These are phyloP conservation scores for Teleogryllus occipitalis DNA, from an alignment of 1,140 invertebrate species.

Conservation along the genomic window DNA sequence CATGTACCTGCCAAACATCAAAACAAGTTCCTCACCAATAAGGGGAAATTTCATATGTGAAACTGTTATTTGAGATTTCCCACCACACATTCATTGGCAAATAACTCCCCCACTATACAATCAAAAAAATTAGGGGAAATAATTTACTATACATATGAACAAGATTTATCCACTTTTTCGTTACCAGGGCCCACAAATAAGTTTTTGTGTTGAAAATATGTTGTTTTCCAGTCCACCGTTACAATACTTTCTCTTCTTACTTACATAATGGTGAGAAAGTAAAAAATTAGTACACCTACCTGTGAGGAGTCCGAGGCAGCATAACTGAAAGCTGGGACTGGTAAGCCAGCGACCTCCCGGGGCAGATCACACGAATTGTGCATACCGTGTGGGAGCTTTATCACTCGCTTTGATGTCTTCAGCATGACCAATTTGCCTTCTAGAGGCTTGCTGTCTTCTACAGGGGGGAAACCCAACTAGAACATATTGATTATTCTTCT, in stretches of 20 bases:
- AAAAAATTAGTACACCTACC: not conserved
- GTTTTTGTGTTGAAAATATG: too few species aligned
- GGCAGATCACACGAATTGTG: conserved; percentile 39
- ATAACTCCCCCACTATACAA: too few species aligned
- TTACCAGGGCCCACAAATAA: too few species aligned
- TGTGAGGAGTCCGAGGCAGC: conserved; percentile 35
- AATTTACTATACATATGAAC: too few species aligned
- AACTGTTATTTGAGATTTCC: too few species aligned
- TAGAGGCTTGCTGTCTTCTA: conserved; percentile 32
- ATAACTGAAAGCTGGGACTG: conserved; percentile 34
- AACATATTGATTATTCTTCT: not conserved
- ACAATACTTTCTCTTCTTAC: not conserved
- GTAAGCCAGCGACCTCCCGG: conserved; percentile 39
- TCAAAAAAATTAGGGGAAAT: too few species aligned
- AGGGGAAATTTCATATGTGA: too few species aligned
- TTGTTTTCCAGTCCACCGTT: too few species aligned
- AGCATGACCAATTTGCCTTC: conserved; percentile 41
- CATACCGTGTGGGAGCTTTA: conserved; percentile 38
- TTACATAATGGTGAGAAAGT: not conserved
- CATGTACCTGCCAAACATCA: too few species aligned
- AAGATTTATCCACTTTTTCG: too few species aligned
- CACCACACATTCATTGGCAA: too few species aligned
- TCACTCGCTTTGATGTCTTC: conserved; percentile 41
- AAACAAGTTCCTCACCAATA: too few species aligned
- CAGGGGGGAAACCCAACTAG: conserved; percentile 35